These are phyloP conservation scores for Zygothrica quintamaculata DNA, from an alignment of 2,888 invertebrate genomes.

Conservation along the genomic window DNA sequence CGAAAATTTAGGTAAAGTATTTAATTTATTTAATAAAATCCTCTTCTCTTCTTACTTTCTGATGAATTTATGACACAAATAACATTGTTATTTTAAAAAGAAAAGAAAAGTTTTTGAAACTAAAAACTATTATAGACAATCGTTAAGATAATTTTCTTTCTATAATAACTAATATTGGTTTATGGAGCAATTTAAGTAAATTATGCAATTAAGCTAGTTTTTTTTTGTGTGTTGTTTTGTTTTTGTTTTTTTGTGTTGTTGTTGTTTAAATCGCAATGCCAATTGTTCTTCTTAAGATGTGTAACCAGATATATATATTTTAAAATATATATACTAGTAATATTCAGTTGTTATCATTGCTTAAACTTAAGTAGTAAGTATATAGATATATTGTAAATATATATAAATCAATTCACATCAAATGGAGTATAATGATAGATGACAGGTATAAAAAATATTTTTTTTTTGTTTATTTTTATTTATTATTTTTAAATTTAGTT, in stretches of 20 bases:
- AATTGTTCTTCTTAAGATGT: constrained; percentile 33
- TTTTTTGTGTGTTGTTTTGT: too few relatives aligned
- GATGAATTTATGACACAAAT: constrained; percentile 33
- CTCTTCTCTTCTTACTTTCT: constrained; percentile 28
- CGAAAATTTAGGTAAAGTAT: constrained; percentile 39
- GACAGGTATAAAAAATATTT: constrained; percentile 40
- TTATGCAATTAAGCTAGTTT: constrained; percentile 44
- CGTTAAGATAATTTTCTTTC: neutral
- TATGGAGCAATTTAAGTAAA: constrained; percentile 28
- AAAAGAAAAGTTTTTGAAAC: constrained; percentile 2
- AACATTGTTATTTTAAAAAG: constrained; percentile 16
- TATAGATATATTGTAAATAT: constrained; percentile 19
- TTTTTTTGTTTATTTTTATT: constrained; percentile 5
- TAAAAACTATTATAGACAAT: constrained; percentile 1
- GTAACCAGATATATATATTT: constrained; percentile 21
- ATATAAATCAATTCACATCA: constrained; percentile 33
- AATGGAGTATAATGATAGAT: constrained; percentile 10
- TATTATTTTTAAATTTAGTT: constrained; percentile 1
- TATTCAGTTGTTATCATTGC: constrained; percentile 16
- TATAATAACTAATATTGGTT: constrained; percentile 3
- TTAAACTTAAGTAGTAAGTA: constrained; percentile 21
- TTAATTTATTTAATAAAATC: constrained; percentile 41
- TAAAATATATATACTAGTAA: constrained; percentile 18
- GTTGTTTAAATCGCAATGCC: constrained; percentile 25
- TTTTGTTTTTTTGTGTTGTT: too few relatives aligned